Base-by-base conservation (phyloP, 1,140 invertebrate species). In the Heterodera schachtii region DNA sequence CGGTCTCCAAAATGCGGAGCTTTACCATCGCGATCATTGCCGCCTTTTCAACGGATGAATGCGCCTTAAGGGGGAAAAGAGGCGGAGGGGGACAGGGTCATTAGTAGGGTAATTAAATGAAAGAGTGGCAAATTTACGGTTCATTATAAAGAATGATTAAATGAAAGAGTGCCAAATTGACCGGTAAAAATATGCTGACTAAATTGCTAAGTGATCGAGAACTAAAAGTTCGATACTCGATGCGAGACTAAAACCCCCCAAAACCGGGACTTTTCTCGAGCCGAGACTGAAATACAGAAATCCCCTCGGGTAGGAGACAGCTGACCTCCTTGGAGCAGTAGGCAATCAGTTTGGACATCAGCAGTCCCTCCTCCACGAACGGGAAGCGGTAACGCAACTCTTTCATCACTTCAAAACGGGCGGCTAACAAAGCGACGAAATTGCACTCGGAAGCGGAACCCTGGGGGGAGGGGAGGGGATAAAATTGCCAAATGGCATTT, bases 11-110 rank as follows among this genome's bases (percentile, higher is more conserved):
- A 88, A 99, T 98, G 81, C 97, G 92, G 79, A 99, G 91, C 90
- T 98, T 99, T 0, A 99, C 96, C 89, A 98, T 97, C 84, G 94
- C 94, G 85, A 99, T 98, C 96, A 98, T 98, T 0, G 96, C 97
- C 16, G 96, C 96, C 90, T 99, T 99, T 91, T 99, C 97, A 9
- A 98, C 96, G 90, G 95, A 98, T n/a, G 96, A 98, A 91, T 99
- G 98, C 44, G 97, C 95, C 92, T 98, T 66, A 52, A 52, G 6
- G 93, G 95, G 91, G 94, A 95, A 11, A 31, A 31, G 31, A 1
- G 1, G 31, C 31, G 49, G 49, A 52, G 49, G 49, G 49, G 49
- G 49, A 52, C 49, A 52, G 11, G 31, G 31, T 31, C 31, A 31
- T 31, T 31, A 52, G 49, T 52, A 52, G 49, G 31, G 31, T 31